phyloP scores from a whole-genome alignment of 2,113 vertebrate species.

The Lophius piscatorius region DNA sequence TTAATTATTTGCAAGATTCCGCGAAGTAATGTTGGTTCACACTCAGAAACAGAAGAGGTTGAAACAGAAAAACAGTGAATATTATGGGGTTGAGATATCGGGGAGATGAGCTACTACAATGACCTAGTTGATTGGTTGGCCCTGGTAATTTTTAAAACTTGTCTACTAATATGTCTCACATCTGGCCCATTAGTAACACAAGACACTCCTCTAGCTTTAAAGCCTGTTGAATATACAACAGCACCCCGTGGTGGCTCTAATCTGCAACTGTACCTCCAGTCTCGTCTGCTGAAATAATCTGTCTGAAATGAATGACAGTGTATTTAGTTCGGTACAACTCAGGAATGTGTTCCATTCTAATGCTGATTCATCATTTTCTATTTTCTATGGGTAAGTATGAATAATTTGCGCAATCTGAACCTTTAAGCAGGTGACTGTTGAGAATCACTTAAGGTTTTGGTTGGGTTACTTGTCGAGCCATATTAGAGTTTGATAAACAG shows the following conservation, averaged over 20 bases:
- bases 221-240: constrained; percentile 49
- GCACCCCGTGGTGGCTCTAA: constrained; percentile 53
- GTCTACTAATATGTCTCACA: constrained; percentile 54
- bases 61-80: constrained; percentile 4
- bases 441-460: constrained; percentile 30
- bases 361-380: constrained; percentile 44
- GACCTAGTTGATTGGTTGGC: constrained; percentile 72
- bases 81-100: constrained; percentile 15
- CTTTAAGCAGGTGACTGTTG: constrained; percentile 14
- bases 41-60: not conserved
- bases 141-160: constrained; percentile 77
- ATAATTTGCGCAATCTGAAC: constrained; percentile 24
- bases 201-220: constrained; percentile 40
- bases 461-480: constrained; percentile 41
- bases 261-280: constrained; percentile 35
- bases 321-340: constrained; percentile 38
- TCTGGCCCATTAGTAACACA: constrained; percentile 64
- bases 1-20: not conserved
- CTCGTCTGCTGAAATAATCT: constrained; percentile 6
- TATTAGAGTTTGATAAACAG: constrained; percentile 59
- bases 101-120: constrained; percentile 20
- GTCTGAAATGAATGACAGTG: constrained; percentile 22
- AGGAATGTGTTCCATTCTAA: constrained; percentile 54
- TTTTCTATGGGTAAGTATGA: constrained; percentile 66
- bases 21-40: not conserved